Evolutionary conservation across 2,797 vertebrate genomes (phyloP), one percentile per base, ranked within the genome.

Genomic region (Pygocentrus nattereri): DNA sequence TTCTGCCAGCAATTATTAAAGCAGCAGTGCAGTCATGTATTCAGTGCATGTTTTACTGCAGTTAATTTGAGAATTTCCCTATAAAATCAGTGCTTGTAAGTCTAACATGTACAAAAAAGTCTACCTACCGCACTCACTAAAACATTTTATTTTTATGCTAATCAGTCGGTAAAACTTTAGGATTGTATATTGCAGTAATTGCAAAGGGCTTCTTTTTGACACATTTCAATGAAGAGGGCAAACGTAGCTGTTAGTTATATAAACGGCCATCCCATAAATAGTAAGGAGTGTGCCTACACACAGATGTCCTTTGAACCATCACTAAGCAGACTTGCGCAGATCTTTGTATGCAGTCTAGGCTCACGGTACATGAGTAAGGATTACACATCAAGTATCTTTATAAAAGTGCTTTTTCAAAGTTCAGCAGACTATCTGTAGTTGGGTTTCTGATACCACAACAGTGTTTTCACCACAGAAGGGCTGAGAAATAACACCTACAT

Each of bases 281-380:
- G 4, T 50, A 44, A 61, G 13, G 54, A 44, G 44, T 25, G n/a
- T 49, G 38, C 67, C 54, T 38, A 25, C n/a, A 80, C 49, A 27
- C 30, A 71, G 7, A 41, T 64, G 44, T 38, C 19, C 6, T 13
- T 27, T 72, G 23, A 74, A 65, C 54, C 31, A 80, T 73, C 44
- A 64, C 34, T 30, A 44, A 34, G 47, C 4, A 11, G 19, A 5
- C 44, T 2, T 27, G 44, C 0, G 18, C 44, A 49, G 68, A 70
- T 49, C 41, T 70, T 15, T 15, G 27, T 7, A 34, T 30, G 41
- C 4, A 25, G 44, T 49, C 7, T 12, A 41, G 38, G 38, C 38
- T 5, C 30, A 30, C 30, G 30, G 38, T 38, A 38, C 38, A 5
- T 38, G 8, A 38, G 38, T 38, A 3, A 6, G 38, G 38, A 38